Base-by-base conservation (phyloP, 2,113 vertebrate genomes). In the Crotalus tigris region DNA sequence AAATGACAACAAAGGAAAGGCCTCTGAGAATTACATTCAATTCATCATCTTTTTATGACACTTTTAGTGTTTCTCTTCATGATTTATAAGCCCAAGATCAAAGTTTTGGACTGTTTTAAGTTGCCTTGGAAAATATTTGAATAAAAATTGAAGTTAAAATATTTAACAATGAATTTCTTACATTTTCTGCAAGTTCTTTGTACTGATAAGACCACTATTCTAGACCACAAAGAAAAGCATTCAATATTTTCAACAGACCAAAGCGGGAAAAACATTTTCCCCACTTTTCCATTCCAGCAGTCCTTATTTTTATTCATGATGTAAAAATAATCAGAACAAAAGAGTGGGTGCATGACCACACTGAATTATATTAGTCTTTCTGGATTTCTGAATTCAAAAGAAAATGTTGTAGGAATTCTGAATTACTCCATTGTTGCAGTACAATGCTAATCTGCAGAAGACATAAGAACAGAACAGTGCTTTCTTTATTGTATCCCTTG, bases 391-490 rank as follows among this genome's bases (percentile, higher is more conserved):
- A 69, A 87, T 81, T 81, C 33, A 64, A 89, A 51, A 75, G 58
- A 75, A 75, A 75, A 44, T 53, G 15, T 17, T 49, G 51, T 24
- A 29, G 49, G n/a, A 55, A 15, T 54, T 88, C 12, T 92, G 87
- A 92, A 92, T 88, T 75, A 53, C 9, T 46, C n/a, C 11, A 46
- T 92, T 92, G 87, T 92, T 69, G 33, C 51, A 55, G n/a, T 75
- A 51, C 87, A 88, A 46, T 54, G n/a, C 87, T 39, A 89, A 19
- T 86, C 57, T 53, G 7, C 6, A 15, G 59, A 75, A 75, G 59
- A 89, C 51, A 24, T 69, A 13, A 64, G 58, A 49, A 61, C 69
- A 75, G n/a, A 75, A 92, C 49, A 69, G 8, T 88, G 58, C 10
- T 87, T 49, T 55, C 85, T 92, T 75, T 75, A 75, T 69, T 64